These are phyloP conservation scores for Poeciliopsis gracilis DNA, from an alignment of 2,797 vertebrate species.

Conservation along the genomic window DNA sequence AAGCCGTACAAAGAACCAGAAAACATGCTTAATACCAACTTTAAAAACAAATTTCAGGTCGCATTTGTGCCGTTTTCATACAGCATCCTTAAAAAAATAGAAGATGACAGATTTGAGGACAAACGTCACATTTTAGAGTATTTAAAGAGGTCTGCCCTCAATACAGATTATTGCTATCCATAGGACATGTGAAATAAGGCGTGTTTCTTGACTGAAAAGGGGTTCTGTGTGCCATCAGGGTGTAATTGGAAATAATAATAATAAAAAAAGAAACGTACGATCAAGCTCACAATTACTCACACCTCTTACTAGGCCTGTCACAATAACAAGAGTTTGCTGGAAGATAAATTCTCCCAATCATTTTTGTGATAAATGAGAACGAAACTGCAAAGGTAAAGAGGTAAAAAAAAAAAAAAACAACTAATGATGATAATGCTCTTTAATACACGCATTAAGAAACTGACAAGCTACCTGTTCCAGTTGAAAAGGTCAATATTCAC, in stretches of 20 bases:
- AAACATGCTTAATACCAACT: neutral
- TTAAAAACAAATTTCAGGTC: constrained; percentile 11
- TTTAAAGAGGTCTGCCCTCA: neutral
- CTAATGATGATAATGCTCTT: neutral
- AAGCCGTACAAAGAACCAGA: constrained; percentile 35
- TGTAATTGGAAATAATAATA: neutral
- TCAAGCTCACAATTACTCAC: neutral
- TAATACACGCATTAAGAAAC: neutral
- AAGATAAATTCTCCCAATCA: too few relatives aligned
- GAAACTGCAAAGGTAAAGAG: neutral
- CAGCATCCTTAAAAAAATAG: neutral
- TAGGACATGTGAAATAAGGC: neutral
- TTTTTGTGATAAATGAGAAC: too few relatives aligned
- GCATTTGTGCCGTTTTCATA: neutral
- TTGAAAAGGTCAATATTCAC: constrained; percentile 93
- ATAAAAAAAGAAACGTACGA: neutral
- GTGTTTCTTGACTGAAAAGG: neutral
- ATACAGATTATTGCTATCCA: neutral
- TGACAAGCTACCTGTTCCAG: constrained; percentile 90
- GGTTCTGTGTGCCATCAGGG: neutral
- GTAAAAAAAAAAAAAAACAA: neutral
- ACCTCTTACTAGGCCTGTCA: too few relatives aligned
- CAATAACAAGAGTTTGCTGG: too few relatives aligned
- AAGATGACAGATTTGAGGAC: neutral
- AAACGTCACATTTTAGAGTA: neutral